Base-by-base conservation (phyloP, 2,888 invertebrate species). In the Campoplex nolae region DNA sequence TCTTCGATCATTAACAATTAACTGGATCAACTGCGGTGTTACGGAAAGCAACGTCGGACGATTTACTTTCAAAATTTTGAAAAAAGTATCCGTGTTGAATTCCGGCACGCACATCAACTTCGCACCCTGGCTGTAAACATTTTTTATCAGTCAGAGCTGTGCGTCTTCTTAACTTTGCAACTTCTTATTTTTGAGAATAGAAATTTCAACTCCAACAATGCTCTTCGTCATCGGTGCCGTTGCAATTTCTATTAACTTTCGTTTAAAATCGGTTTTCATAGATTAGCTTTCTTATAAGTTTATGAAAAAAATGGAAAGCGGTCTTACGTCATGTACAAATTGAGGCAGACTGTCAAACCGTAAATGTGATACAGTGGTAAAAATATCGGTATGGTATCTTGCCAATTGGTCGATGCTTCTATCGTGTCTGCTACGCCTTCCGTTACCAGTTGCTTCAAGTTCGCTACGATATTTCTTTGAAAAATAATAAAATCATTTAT, bases 351-450 rank as follows among this genome's bases (percentile, higher is more conserved):
- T 0, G 96, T 95, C 67, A 97, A 94, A 0, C 98, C 98, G 92
- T 97, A 98, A 81, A 97, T 97, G 93, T 98, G 98, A 94, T 97
- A 98, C 94, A 98, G 96, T 1, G 98, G 98, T 77, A 98, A 93
- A n/a, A 98, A 95, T 35, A 96, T 96, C 0, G 97, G 96, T 2
- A 96, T 87, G 0, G 96, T 94, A 80, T 97, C 97, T 94, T 97
- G 97, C 76, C 93, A 91, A 11, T 91, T 92, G 16, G 94, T 96
- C 18, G 87, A 89, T 23, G 89, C 74, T 82, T 90, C 89, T 6
- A 65, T 45, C 51, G 76, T 84, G 48, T 85, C 54, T 13, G 74
- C 67, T 4, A 91, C 62, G 8, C 51, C 83, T 56, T 83, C 70
- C 8, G 56, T 13, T 0, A 3, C 9, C 42, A 92, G 89, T 79